Percentiles rank a stretch among this genome's conserved stretches.
These are phyloP conservation scores for Liposcelis brunnea DNA, from an alignment of 2,888 invertebrate species.

Conservation along the genomic window DNA sequence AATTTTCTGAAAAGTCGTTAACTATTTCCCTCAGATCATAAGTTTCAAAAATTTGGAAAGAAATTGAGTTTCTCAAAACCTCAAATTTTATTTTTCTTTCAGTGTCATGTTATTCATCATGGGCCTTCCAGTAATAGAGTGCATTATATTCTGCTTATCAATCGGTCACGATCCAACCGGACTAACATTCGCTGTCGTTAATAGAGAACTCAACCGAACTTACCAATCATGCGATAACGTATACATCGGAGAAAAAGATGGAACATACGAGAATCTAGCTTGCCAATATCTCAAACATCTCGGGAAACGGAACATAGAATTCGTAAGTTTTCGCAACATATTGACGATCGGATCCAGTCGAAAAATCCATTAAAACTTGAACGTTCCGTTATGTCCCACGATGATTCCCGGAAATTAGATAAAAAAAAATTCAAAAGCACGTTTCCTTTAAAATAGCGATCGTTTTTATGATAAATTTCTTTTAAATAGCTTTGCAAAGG, in stretches of 20 bases:
- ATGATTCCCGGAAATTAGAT: too few species aligned
- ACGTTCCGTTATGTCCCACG: too few species aligned
- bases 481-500: too few species aligned
- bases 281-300: conserved; percentile 40
- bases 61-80: too few species aligned
- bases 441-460: too few species aligned
- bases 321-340: conserved; percentile 49
- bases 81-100: conserved; percentile 20
- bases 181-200: conserved; percentile 60
- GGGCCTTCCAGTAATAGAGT: conserved; percentile 70
- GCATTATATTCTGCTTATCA: conserved; percentile 70
- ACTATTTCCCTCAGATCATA: too few species aligned
- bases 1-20: too few species aligned
- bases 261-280: conserved; percentile 29
- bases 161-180: conserved; percentile 74
- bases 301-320: conserved; percentile 41
- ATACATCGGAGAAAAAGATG: conserved; percentile 19
- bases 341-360: too few species aligned
- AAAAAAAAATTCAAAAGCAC: too few species aligned
- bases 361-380: background rate
- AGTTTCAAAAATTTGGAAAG: too few species aligned
- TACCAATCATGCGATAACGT: conserved; percentile 22
- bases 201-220: conserved; percentile 44
- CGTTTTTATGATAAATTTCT: too few species aligned
- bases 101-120: conserved; percentile 73